Conservation (phyloP, 2,797 vertebrate species). For the Sebastiscus tertius region DNA sequence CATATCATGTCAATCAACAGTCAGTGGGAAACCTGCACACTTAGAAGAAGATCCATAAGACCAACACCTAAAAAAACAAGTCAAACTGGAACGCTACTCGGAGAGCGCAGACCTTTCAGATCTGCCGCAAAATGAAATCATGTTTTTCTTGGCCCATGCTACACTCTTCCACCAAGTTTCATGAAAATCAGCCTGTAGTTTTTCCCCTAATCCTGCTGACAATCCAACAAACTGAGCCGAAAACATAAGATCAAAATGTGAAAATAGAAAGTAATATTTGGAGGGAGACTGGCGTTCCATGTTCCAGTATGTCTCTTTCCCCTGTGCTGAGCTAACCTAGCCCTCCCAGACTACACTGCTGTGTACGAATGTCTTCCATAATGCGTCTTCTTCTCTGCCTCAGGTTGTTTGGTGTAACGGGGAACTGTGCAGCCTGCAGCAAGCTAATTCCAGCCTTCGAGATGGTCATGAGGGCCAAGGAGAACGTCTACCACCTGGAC, state of each 20-base stretch:
- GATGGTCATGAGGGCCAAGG: constrained; percentile 99
- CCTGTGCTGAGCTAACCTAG: not conserved
- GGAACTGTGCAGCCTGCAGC: constrained; percentile 98
- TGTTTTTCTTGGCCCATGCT: not conserved
- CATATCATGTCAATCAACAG: not conserved
- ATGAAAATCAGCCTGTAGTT: not conserved
- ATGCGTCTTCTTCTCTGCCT: not conserved
- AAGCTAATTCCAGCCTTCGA: constrained; percentile 99
- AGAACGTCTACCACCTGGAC: constrained; percentile 99
- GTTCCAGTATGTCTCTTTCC: not conserved
- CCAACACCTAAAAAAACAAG: not conserved
- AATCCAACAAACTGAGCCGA: not conserved
- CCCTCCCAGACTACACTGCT: not conserved
- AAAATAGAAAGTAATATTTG: not conserved
- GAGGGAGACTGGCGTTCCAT: not conserved
- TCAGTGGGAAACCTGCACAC: not conserved
- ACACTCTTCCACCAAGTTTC: not conserved
- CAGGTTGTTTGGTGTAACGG: constrained; percentile 98
- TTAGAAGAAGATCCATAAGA: not conserved
- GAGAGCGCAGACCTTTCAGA: not conserved
- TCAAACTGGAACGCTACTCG: not conserved
- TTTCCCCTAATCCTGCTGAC: not conserved
- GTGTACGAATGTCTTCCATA: not conserved
- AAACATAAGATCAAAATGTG: not conserved
- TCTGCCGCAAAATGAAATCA: not conserved